phyloP scores from a whole-genome alignment of 1,140 invertebrate genomes.

The Zaprionus tsacasi region DNA sequence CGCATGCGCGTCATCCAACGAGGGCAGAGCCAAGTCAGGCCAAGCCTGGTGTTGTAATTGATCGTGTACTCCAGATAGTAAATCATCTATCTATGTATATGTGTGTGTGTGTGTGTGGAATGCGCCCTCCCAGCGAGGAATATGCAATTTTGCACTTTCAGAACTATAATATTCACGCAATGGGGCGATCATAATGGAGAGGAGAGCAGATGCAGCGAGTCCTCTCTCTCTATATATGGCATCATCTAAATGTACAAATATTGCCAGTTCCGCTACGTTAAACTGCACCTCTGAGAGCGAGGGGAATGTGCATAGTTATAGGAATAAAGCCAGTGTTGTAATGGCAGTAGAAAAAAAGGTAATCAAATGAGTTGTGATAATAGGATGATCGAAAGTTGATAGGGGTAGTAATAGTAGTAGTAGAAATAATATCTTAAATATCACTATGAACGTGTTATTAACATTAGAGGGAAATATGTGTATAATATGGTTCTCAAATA shows the following conservation, averaged over 20 bases:
- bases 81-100: constrained; percentile 10
- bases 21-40: constrained; percentile 16
- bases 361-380: neutral
- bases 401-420: neutral
- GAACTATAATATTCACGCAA: constrained; percentile 17
- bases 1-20: constrained; percentile 53
- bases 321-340: neutral
- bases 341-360: neutral
- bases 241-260: constrained; percentile 6
- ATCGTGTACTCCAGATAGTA: constrained; percentile 53
- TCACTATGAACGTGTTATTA: neutral
- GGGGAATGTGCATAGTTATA: neutral
- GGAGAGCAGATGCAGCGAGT: neutral
- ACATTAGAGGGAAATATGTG: neutral
- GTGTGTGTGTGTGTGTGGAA: constrained; percentile 15
- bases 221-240: neutral
- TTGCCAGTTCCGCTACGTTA: neutral
- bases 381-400: constrained; percentile 1
- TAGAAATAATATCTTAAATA: neutral
- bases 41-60: constrained; percentile 35
- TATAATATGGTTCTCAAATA: neutral
- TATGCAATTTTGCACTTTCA: constrained; percentile 28
- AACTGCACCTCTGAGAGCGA: neutral
- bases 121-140: constrained; percentile 37
- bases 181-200: neutral